A percentile compares a stretch with the other conserved stretches of the same genome.
Conservation (phyloP, 2,888 invertebrate species). For the Leucophora obtusa region DNA sequence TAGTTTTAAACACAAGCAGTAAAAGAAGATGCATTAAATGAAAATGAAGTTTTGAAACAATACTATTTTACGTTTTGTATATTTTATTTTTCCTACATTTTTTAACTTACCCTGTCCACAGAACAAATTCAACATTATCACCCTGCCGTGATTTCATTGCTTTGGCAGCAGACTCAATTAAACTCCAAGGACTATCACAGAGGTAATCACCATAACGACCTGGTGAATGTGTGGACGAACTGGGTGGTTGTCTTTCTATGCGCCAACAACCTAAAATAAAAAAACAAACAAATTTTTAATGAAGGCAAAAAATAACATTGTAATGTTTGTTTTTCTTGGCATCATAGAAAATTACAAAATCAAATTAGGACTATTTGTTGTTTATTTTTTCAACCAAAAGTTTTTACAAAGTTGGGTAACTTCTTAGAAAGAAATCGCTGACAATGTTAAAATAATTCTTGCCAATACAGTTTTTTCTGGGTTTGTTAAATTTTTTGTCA, state of each 20-base stretch:
- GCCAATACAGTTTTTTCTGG: background rate
- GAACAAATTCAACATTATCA: constrained; percentile 93
- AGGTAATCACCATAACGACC: constrained; percentile 89
- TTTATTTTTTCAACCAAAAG: constrained; percentile 17
- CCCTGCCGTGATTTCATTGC: constrained; percentile 91
- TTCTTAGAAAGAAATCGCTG: background rate
- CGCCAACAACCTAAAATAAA: constrained; percentile 82
- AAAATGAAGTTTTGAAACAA: constrained; percentile 30
- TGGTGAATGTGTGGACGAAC: constrained; percentile 81
- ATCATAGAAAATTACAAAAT: constrained; percentile 53
- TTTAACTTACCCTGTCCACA: constrained; percentile 93
- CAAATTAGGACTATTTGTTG: constrained; percentile 58
- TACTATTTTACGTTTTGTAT: constrained; percentile 15
- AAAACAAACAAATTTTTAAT: constrained; percentile 19
- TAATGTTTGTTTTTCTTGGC: constrained; percentile 53
- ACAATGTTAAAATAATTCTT: background rate
- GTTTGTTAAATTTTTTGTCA: background rate
- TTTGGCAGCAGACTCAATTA: constrained; percentile 91
- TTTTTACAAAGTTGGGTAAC: background rate
- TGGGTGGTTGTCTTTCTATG: constrained; percentile 81
- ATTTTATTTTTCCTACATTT: background rate
- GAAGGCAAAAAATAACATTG: constrained; percentile 13
- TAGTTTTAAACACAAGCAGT: constrained; percentile 37
- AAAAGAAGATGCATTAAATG: background rate
- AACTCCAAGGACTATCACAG: constrained; percentile 93